Base-by-base conservation (phyloP, 2,113 vertebrate genomes). In the Echinops telfairi region DNA sequence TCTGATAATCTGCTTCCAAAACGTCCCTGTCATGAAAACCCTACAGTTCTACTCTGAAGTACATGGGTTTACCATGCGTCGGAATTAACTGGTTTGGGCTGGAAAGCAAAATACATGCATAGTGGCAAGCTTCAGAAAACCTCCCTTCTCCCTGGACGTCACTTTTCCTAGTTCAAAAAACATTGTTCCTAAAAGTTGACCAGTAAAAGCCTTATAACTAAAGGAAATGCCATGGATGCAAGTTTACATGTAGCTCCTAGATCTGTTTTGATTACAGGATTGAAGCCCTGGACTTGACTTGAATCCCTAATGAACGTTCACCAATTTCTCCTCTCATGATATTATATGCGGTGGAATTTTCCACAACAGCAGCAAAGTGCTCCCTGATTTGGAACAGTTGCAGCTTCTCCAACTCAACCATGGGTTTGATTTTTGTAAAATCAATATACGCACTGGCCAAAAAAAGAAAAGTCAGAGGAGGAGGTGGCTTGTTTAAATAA, bases 321-420 rank as follows among this genome's bases (percentile, higher is more conserved):
- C 68, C 79, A 58, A 33, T 88, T 36, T 81, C 87, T 57, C 25
- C 25, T 66, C 87, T 47, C 64, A 79, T 6, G 6, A 36, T 22
- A 36, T 84, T 68, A 88, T 77, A 86, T 29, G 16, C 4, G 75
- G 73, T 27, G 33, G 47, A 86, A 17, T 68, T 86, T 86, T 82
- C 47, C 70, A 95, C 57, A 92, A 70, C 19, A 33, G 60, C 64
- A 86, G 70, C 27, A 57, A 82, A 70, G n/a, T 23, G 23, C 88
- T 91, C 86, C n/a, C 40, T 31, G 58, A 93, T 85, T 90, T 58
- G 36, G 38, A 83, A 76, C 86, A 78, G 75, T 64, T 64, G 31
- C 0, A 2, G 14, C 23, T 83, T 88, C 60, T 68, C 29, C 6
- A 27, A 78, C 86, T 90, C 57, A 38, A 57, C 47, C 83, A 2